Evolutionary conservation across 2,888 invertebrate genomes (phyloP), one percentile per base, ranked within the genome.

Genomic region (Pyrgus malvae): DNA sequence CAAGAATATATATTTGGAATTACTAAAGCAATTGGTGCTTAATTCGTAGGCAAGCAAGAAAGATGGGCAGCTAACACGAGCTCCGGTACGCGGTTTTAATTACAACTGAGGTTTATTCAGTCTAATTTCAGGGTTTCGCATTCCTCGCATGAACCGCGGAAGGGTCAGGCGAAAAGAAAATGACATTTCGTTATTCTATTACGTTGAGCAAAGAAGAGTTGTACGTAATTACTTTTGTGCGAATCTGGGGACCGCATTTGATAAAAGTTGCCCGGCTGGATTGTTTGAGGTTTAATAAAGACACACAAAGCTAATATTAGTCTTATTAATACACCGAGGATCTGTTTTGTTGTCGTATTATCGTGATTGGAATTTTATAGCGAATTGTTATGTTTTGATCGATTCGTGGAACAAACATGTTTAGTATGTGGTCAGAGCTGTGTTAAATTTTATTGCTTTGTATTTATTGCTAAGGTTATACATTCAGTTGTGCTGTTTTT

Each of bases 171-270:
- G 68, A 76, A 87, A 88, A 89, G 89, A 89, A 89, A 90, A 89
- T 87, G 89, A 87, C 88, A 90, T 89, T 69, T 86, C 81, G 83
- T 89, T 89, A 90, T 89, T 89, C 83, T 87, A 87, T 88, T 89
- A 88, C 79, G 79, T 74, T 73, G 74, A 78, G 80, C 80, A 83
- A 85, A 79, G 80, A 76, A 77, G 77, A 76, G 76, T 74, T 72
- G 73, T 72, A 69, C 68, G 76, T 86, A 87, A 88, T 87, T 89
- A 84, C 80, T 84, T 87, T 82, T 79, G 76, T 72, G 70, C 67
- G 65, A 46, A 53, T 53, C 45, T 31, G 21, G 38, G 42, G 46
- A 33, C 21, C 45, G 38, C 40, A 33, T 46, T 46, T 46, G 54
- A 40, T 40, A 37, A 38, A 29, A 51, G 25, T 29, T 37, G 53